Conservation (phyloP, 1,140 invertebrate genomes). For the Caerostris darwini region DNA sequence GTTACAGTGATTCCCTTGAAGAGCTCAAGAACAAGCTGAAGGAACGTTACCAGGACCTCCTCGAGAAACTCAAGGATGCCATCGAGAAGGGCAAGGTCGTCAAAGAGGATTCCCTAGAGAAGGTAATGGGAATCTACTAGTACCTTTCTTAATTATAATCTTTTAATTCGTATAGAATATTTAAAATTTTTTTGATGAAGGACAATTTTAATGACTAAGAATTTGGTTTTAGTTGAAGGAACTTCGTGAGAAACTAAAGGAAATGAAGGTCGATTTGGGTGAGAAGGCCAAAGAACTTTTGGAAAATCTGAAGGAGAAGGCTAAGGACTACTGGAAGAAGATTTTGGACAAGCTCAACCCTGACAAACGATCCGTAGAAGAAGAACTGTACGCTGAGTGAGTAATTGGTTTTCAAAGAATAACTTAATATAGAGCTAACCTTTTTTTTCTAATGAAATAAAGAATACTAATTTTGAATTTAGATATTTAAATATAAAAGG, state of each 20-base stretch:
- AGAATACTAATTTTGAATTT: too few relatives aligned
- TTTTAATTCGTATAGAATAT: neutral
- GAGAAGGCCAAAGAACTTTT: constrained; percentile 7
- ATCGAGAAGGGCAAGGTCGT: constrained; percentile 67
- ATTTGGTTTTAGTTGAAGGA: constrained; percentile 43
- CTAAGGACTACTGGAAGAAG: constrained; percentile 46
- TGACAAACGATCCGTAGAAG: neutral
- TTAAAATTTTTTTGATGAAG: neutral
- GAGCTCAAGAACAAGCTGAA: constrained; percentile 59
- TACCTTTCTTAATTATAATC: neutral
- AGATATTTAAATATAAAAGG: too few relatives aligned
- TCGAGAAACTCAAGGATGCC: constrained; percentile 58
- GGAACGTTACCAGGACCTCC: constrained; percentile 18
- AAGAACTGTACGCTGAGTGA: neutral
- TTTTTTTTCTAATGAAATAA: too few relatives aligned
- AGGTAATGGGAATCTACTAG: constrained; percentile 57
- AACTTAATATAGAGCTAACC: too few relatives aligned
- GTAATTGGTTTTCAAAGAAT: neutral
- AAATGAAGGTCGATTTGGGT: constrained; percentile 1
- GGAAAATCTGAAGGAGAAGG: constrained; percentile 54
- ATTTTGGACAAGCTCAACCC: constrained; percentile 36
- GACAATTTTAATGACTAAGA: neutral
- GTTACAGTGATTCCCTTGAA: neutral
- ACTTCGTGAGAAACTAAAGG: neutral
- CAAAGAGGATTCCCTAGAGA: constrained; percentile 36